These are phyloP conservation scores for Tangachromis dhanisi DNA, from an alignment of 2,113 vertebrate species.

Conservation along the genomic window DNA sequence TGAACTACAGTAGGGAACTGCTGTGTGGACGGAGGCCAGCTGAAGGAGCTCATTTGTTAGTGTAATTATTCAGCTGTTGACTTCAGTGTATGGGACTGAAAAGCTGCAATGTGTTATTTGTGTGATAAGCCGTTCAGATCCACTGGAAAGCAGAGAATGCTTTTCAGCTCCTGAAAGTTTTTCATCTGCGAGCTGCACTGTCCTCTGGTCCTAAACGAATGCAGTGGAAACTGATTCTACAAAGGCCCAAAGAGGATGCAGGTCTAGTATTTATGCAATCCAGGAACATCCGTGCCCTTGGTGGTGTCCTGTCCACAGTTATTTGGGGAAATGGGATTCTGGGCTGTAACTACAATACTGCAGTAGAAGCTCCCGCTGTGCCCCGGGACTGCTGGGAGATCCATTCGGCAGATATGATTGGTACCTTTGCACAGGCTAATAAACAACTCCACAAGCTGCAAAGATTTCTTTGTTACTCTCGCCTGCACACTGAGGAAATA, in stretches of 20 bases:
- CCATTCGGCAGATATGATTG: neutral
- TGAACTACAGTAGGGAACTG: neutral
- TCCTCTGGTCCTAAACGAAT: neutral
- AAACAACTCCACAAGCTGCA: neutral
- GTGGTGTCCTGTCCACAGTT: neutral
- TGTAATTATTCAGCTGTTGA: neutral
- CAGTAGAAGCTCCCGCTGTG: neutral
- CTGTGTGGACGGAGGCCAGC: neutral
- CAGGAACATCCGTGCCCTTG: neutral
- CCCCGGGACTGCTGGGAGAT: neutral
- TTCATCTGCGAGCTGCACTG: neutral
- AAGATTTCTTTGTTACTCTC: neutral
- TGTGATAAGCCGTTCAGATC: neutral
- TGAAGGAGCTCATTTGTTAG: neutral
- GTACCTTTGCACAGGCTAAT: neutral
- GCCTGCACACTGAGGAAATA: neutral
- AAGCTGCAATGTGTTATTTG: neutral
- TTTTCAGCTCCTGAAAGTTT: neutral
- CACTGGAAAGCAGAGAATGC: neutral
- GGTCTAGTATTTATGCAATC: neutral
- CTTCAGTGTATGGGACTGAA: neutral
- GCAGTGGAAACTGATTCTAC: neutral
- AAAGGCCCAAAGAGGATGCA: neutral
- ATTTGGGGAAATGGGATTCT: neutral
- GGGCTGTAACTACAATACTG: neutral